These are phyloP conservation scores for Trichacis sp. DNA, from an alignment of 2,888 invertebrate species.

Conservation along the genomic window DNA sequence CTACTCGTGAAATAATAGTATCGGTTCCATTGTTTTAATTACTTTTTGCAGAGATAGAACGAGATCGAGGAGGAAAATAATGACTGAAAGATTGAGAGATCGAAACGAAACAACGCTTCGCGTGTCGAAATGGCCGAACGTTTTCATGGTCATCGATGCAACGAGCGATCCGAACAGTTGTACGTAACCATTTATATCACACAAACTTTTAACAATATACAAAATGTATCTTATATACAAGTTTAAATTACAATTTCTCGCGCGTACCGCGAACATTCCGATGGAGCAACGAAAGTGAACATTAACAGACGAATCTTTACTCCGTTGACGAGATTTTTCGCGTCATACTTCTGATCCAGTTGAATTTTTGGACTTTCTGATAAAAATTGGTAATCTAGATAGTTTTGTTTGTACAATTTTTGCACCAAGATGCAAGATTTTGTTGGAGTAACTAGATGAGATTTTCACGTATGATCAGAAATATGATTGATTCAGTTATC, in stretches of 20 bases:
- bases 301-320: not conserved
- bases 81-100: not conserved
- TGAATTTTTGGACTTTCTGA: too few species aligned
- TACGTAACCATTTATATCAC: constrained; percentile 69
- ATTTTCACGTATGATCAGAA: too few species aligned
- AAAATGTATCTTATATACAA: constrained; percentile 69
- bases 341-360: too few species aligned
- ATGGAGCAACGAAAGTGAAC: constrained; percentile 7
- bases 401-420: too few species aligned
- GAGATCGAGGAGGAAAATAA: not conserved
- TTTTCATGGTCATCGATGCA: constrained; percentile 14
- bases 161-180: constrained; percentile 45
- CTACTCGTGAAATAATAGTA: too few species aligned
- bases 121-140: constrained; percentile 29
- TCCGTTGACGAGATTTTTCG: constrained; percentile 4
- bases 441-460: too few species aligned
- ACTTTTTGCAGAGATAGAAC: not conserved
- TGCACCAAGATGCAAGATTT: too few species aligned
- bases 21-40: too few species aligned
- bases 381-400: too few species aligned
- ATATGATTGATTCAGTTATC: too few species aligned
- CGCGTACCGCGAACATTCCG: too few species aligned
- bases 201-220: constrained; percentile 70
- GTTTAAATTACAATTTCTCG: constrained; percentile 66
- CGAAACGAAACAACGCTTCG: constrained; percentile 27